phyloP scores from a whole-genome alignment of 2,797 vertebrate species.

The Okamejei kenojei region DNA sequence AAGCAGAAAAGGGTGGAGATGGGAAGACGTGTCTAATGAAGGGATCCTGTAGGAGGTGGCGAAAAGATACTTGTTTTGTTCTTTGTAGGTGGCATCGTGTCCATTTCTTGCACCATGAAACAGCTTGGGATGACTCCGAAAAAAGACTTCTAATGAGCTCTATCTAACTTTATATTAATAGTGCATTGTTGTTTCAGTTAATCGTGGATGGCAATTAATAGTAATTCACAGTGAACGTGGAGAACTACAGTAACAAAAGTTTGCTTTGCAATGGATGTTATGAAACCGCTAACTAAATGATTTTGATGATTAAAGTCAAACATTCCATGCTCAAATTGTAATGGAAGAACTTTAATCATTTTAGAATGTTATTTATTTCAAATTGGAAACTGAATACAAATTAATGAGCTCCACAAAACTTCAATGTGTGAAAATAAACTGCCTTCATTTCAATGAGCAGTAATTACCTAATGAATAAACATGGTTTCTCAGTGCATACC shows the following conservation, averaged over 20 bases:
- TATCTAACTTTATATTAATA: neutral
- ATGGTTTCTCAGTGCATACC: neutral
- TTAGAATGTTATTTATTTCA: slow-evolving; percentile 5
- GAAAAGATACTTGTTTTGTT: neutral
- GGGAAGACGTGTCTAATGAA: no score
- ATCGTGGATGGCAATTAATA: neutral
- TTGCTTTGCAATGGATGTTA: neutral
- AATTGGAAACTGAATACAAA: neutral
- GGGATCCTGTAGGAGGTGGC: no score
- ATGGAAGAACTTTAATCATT: neutral
- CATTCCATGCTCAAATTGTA: neutral
- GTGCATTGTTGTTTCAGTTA: neutral
- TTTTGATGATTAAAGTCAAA: neutral
- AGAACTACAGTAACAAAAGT: neutral
- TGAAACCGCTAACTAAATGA: neutral
- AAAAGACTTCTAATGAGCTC: neutral
- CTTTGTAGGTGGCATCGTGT: neutral
- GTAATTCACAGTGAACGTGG: neutral
- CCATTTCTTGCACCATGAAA: neutral
- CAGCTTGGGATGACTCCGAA: neutral
- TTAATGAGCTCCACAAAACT: neutral
- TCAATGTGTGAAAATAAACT: no score
- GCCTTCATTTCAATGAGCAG: neutral
- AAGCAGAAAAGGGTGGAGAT: no score
- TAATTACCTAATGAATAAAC: neutral